A percentile compares a stretch with the other conserved stretches of the same genome.
phyloP scores from a whole-genome alignment of 2,888 invertebrate genomes.

The Phyllotreta cruciferae region DNA sequence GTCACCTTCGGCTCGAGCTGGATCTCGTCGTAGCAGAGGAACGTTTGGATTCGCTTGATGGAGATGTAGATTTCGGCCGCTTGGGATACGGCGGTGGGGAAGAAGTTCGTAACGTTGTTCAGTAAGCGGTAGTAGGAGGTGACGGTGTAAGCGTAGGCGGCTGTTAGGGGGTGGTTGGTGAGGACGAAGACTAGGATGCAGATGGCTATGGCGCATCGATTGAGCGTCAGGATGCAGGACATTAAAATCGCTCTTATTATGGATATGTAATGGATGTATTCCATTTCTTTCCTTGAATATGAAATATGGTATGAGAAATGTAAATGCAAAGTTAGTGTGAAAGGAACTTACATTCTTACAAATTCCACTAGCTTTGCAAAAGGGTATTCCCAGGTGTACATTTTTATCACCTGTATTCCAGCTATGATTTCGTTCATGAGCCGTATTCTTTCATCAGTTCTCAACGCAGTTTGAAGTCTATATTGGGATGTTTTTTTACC shows the following conservation, averaged over 20 bases:
- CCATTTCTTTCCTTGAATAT: slow-evolving; percentile 69
- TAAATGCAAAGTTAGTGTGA: neutral
- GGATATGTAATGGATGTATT: slow-evolving; percentile 68
- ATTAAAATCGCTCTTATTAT: slow-evolving; percentile 70
- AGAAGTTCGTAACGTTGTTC: slow-evolving; percentile 69
- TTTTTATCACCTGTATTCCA: slow-evolving; percentile 91
- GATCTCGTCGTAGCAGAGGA: slow-evolving; percentile 55
- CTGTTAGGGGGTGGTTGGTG: slow-evolving; percentile 63
- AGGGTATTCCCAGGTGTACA: slow-evolving; percentile 94
- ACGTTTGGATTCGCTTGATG: slow-evolving; percentile 63
- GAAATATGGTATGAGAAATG: neutral
- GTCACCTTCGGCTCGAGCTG: neutral
- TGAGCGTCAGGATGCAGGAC: slow-evolving; percentile 76
- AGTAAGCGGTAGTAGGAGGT: slow-evolving; percentile 78
- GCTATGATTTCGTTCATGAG: slow-evolving; percentile 90
- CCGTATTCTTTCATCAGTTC: slow-evolving; percentile 84
- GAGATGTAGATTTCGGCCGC: slow-evolving; percentile 67
- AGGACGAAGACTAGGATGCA: slow-evolving; percentile 79
- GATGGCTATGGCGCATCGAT: slow-evolving; percentile 82
- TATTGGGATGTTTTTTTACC: slow-evolving; percentile 79
- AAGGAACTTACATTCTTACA: slow-evolving; percentile 62
- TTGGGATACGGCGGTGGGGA: slow-evolving; percentile 69
- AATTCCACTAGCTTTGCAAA: slow-evolving; percentile 78
- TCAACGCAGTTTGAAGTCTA: slow-evolving; percentile 75
- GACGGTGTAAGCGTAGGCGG: slow-evolving; percentile 74